phyloP scores from a whole-genome alignment of 2,888 invertebrate genomes.

The Cartodere bifasciata region DNA sequence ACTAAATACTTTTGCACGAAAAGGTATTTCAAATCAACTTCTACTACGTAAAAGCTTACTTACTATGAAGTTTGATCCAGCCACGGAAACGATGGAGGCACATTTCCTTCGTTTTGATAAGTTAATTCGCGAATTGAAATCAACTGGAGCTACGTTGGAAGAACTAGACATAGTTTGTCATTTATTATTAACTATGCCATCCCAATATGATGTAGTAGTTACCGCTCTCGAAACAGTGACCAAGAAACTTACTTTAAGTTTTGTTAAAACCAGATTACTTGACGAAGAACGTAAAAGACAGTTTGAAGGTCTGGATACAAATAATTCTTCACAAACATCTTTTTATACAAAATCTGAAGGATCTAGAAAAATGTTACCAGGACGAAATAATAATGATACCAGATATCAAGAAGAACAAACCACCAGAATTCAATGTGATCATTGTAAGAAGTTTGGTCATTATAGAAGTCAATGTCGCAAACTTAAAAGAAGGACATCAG shows the following conservation, averaged over 20 bases:
- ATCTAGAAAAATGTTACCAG: no score
- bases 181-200: slow-evolving; percentile 11
- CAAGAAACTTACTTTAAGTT: slow-evolving; percentile 12
- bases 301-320: no score
- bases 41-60: slow-evolving; percentile 17
- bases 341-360: no score
- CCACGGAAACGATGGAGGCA: slow-evolving; percentile 14
- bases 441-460: no score
- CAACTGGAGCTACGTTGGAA: slow-evolving; percentile 14
- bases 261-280: slow-evolving; percentile 18
- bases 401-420: no score
- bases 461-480: no score
- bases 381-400: no score
- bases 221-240: slow-evolving; percentile 16
- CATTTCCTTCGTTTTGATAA: slow-evolving; percentile 20
- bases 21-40: slow-evolving; percentile 18
- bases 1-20: slow-evolving; percentile 16
- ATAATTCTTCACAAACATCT: no score
- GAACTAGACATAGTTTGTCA: slow-evolving; percentile 17
- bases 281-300: slow-evolving; percentile 16
- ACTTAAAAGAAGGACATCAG: no score
- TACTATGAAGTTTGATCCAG: slow-evolving; percentile 16
- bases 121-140: slow-evolving; percentile 15
- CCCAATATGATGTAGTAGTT: slow-evolving; percentile 17
- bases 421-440: no score